These are phyloP conservation scores for Cryptocephalus moraei DNA, from an alignment of 2,888 invertebrate genomes.

Conservation along the genomic window DNA sequence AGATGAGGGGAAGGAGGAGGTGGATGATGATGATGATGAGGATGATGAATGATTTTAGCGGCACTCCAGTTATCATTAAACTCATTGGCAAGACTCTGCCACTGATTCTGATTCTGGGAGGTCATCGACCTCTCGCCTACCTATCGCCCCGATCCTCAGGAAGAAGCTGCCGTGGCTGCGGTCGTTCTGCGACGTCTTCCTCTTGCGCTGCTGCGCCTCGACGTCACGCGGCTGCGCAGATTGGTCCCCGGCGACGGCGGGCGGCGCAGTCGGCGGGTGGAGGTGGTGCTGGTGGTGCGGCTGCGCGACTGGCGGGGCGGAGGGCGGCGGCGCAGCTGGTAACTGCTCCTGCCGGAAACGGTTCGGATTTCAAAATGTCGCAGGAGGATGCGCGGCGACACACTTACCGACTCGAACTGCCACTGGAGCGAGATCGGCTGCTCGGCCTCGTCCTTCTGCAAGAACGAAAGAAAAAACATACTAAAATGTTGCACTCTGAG, in stretches of 20 bases:
- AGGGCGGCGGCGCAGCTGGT: conserved; percentile 55
- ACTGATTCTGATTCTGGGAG: no score
- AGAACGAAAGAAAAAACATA: no score
- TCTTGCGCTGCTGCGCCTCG: conserved; percentile 60
- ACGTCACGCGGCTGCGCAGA: conserved; percentile 50
- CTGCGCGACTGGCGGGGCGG: conserved; percentile 39
- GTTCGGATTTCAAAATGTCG: no score
- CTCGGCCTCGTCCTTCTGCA: conserved; percentile 16
- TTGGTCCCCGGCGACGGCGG: conserved; percentile 62
- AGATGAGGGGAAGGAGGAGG: no score
- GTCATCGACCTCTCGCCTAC: conserved; percentile 50
- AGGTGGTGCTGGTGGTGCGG: conserved; percentile 5
- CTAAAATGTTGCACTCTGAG: no score
- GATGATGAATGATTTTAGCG: no score
- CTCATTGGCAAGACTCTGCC: no score
- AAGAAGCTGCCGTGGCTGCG: conserved; percentile 90
- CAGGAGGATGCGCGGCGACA: conserved; percentile 12
- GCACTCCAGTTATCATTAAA: no score
- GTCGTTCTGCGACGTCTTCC: conserved; percentile 84
- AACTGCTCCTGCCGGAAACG: conserved; percentile 45
- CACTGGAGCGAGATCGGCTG: conserved; percentile 16
- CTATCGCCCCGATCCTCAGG: conserved; percentile 84
- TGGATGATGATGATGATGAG: no score
- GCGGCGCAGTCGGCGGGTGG: conserved; percentile 31
- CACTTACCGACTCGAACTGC: conserved; percentile 18